Conservation (phyloP, 2,797 vertebrate species). For the Lacerta viridis region DNA sequence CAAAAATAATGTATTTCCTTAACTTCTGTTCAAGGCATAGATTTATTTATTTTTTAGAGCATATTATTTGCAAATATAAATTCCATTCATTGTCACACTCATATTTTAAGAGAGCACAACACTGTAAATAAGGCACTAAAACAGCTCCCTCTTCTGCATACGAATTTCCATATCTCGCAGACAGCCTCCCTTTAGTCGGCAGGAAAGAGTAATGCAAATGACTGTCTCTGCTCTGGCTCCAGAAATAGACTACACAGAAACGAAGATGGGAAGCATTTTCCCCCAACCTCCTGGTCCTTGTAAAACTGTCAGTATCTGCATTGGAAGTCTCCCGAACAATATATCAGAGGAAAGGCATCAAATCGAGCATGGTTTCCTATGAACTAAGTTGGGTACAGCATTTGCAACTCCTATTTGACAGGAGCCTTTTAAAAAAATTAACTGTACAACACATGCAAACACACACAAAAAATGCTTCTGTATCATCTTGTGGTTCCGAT, state of each 20-base stretch:
- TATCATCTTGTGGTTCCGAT: no score
- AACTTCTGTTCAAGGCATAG: constrained; percentile 21
- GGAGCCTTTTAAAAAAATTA: not conserved
- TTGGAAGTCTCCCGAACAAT: constrained; percentile 7
- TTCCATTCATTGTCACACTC: constrained; percentile 53
- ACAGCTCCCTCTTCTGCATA: constrained; percentile 38
- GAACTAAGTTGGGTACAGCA: not conserved
- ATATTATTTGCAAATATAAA: constrained; percentile 41
- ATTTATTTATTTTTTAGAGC: constrained; percentile 43
- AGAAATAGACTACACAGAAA: constrained; percentile 34
- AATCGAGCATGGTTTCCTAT: not conserved
- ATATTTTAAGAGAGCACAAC: constrained; percentile 53
- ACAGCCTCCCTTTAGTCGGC: constrained; percentile 49
- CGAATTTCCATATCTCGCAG: constrained; percentile 50
- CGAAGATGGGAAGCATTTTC: constrained; percentile 39
- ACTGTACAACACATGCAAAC: no score
- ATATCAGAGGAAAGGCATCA: not conserved
- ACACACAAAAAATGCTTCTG: no score
- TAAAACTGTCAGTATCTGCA: constrained; percentile 33
- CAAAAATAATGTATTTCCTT: constrained; percentile 30
- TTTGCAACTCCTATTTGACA: not conserved
- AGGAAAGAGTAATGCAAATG: constrained; percentile 53
- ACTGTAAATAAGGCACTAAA: constrained; percentile 52
- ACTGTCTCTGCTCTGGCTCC: constrained; percentile 45
- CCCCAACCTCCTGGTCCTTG: not conserved